These are phyloP conservation scores for Huso huso DNA, from an alignment of 2,797 vertebrate genomes.

Conservation along the genomic window DNA sequence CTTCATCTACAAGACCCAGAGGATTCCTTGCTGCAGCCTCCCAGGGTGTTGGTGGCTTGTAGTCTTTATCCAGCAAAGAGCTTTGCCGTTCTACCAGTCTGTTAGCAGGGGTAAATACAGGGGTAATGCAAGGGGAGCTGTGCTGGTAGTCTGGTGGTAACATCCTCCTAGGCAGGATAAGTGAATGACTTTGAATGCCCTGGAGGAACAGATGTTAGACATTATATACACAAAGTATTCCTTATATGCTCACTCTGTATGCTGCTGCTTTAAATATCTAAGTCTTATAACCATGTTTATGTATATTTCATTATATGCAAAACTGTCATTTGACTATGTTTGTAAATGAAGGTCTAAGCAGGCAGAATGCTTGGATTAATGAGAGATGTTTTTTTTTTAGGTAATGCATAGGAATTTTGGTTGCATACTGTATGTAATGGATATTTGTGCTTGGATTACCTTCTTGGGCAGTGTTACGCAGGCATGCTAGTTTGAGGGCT, in stretches of 20 bases:
- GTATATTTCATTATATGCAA: no score
- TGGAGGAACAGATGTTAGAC: constrained; percentile 48
- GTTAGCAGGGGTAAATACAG: constrained; percentile 41
- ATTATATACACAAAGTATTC: constrained; percentile 5
- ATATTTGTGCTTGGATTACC: no score
- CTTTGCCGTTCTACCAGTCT: constrained; percentile 41
- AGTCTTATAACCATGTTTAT: no score
- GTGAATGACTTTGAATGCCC: constrained; percentile 56
- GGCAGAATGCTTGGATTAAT: no score
- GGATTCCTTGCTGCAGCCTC: constrained; percentile 83
- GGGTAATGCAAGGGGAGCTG: constrained; percentile 50
- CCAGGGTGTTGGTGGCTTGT: constrained; percentile 77
- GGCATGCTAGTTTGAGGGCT: no score
- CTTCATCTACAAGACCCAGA: constrained; percentile 82
- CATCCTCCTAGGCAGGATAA: constrained; percentile 69
- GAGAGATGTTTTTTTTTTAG: no score
- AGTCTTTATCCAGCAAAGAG: constrained; percentile 44
- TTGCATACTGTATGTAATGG: no score
- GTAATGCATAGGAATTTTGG: no score
- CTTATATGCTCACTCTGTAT: constrained; percentile 24
- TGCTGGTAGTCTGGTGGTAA: constrained; percentile 40
- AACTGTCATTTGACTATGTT: no score
- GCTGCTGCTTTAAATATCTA: no score
- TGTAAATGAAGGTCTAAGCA: no score
- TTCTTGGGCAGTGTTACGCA: no score